Evolutionary conservation across 35 echinoderm and acorn worm genomes (phyloP), one percentile per base, ranked within the genome.

Genomic region (Lytechinus variegatus): DNA sequence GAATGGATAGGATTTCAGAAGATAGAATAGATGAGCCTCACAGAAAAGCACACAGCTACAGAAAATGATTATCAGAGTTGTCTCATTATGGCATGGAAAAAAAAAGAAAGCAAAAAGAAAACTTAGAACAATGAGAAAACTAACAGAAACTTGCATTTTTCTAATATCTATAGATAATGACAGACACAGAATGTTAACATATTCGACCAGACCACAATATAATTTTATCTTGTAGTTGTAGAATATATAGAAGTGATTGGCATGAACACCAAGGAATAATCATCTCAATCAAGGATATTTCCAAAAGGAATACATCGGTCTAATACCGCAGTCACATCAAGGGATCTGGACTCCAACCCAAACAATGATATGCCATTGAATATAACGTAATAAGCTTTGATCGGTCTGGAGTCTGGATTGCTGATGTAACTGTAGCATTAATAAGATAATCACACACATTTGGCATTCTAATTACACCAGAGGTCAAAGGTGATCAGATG

Each of bases 361-460:
- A 44, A 44, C 33, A 44, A 44, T 44, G 33, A 44, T 44, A 44
- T 44, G 33, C 33, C 33, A 44, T 44, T 44, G 33, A 2, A 44
- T 44, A 44, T 44, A 44, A 44, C 2, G 33, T 44, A 44, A 44
- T 44, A 44, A 44, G 33, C 33, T 44, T 44, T 44, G 33, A 44
- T 44, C 33, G 33, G 33, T 44, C 33, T 44, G 2, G 33, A 44
- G 33, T 44, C 33, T 0, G 33, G 0, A 1, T 44, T 2, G 33
- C 33, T 44, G 33, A 2, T 44, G 33, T 44, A 44, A 44, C 33
- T 1, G 33, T 44, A 44, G 33, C 33, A 44, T 44, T 7, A 79
- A 79, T 79, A 79, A 79, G 66, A 79, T 79, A 79, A 79, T 79
- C 66, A 79, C 66, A 79, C 66, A 79, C 66, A 79, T 79, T 79